Evolutionary conservation across 2,888 invertebrate species (phyloP).

Genomic region (Strigamia transsilvanica): DNA sequence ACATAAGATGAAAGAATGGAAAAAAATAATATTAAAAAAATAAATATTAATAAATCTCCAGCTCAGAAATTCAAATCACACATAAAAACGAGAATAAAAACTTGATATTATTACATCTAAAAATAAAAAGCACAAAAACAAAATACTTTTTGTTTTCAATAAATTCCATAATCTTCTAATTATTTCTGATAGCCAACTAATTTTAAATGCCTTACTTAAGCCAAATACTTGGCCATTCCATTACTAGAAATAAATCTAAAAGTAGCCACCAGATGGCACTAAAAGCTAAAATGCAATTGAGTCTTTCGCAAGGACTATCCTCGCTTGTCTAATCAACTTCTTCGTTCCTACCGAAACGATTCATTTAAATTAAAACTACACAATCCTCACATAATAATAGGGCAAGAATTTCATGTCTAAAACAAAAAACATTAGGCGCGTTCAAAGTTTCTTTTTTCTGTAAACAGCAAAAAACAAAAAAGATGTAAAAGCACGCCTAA

Average conservation of each 20-base stretch:
- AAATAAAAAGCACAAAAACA: background rate
- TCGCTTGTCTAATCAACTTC: no score
- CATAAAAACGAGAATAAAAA: background rate
- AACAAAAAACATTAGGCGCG: background rate
- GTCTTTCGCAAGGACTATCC: background rate
- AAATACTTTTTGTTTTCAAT: background rate
- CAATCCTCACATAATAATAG: slow-evolving; percentile 5
- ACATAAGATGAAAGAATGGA: background rate
- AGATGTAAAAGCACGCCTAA: no score
- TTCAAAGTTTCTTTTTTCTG: no score
- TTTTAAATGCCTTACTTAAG: slow-evolving; percentile 12
- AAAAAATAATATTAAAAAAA: background rate
- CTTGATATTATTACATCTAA: background rate
- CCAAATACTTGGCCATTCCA: background rate
- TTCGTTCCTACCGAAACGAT: no score
- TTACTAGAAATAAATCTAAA: slow-evolving; percentile 32
- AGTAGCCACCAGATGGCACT: slow-evolving; percentile 29
- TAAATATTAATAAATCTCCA: background rate
- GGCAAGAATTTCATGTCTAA: slow-evolving; percentile 19
- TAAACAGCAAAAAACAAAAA: background rate
- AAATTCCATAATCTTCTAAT: background rate
- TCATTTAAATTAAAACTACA: background rate
- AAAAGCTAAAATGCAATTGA: slow-evolving; percentile 29
- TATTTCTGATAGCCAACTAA: background rate
- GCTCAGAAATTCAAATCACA: background rate